These are phyloP conservation scores for Loxodonta africana DNA, from an alignment of 2,113 vertebrate genomes.

Conservation along the genomic window DNA sequence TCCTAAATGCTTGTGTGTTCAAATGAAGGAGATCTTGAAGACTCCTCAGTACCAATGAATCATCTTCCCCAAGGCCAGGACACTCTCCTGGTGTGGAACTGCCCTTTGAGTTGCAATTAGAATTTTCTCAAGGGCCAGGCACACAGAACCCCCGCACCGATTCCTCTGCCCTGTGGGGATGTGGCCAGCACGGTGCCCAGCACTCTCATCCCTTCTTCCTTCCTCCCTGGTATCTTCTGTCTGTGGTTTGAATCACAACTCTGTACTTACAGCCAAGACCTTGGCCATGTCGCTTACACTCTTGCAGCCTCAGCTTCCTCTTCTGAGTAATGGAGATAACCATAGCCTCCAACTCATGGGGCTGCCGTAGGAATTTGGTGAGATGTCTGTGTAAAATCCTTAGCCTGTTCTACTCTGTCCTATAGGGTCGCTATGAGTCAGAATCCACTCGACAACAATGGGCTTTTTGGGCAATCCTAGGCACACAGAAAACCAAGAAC, in stretches of 20 bases:
- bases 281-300: neutral
- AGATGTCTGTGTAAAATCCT: neutral
- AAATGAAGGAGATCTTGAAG: neutral
- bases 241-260: neutral
- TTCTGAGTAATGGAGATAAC: neutral
- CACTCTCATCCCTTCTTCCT: neutral
- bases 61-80: neutral
- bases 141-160: neutral
- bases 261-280: neutral
- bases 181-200: rapidly evolving
- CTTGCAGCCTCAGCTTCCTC: neutral
- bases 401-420: neutral
- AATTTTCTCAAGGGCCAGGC: neutral
- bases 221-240: neutral
- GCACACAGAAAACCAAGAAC: neutral
- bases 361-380: neutral
- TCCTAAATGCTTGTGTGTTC: neutral
- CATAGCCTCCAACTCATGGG: neutral
- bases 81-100: neutral
- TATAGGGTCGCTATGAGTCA: no score
- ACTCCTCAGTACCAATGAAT: neutral
- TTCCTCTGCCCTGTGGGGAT: neutral
- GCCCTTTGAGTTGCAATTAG: neutral
- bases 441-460: no score
- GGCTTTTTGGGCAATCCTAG: neutral